Evolutionary conservation across 2,797 vertebrate genomes (phyloP).

Genomic region (Micropoecilia bifurca): DNA sequence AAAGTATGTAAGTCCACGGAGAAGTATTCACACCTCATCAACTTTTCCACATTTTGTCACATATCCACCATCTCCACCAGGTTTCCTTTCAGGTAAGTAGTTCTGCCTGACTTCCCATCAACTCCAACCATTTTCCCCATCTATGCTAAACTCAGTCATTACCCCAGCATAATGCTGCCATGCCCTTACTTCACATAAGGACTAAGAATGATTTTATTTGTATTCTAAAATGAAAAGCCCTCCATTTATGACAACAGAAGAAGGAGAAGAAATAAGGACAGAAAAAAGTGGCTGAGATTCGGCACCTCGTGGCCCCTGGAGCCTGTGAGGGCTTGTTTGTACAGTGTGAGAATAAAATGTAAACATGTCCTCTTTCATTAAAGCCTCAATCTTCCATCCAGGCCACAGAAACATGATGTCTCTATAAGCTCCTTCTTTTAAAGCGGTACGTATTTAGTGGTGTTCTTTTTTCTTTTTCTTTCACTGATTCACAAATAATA

Average conservation of each 20-base stretch:
- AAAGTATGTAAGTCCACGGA: not conserved
- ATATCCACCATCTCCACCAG: not conserved
- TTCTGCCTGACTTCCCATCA: too few relatives aligned
- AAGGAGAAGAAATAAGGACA: not conserved
- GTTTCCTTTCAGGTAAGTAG: too few relatives aligned
- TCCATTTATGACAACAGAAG: not conserved
- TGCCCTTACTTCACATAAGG: too few relatives aligned
- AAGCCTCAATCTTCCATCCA: conserved; percentile 36
- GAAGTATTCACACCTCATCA: not conserved
- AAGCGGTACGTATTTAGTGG: conserved; percentile 55
- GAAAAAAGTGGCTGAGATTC: conserved; percentile 32
- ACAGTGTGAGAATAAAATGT: conserved; percentile 70
- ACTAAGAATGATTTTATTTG: not conserved
- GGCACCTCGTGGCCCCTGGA: conserved; percentile 21
- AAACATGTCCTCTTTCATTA: conserved; percentile 78
- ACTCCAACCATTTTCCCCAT: too few relatives aligned
- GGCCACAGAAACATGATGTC: conserved; percentile 54
- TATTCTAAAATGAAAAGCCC: not conserved
- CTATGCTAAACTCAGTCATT: too few relatives aligned
- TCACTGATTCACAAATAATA: conserved; percentile 43
- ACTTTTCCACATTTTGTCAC: not conserved
- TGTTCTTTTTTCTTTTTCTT: conserved; percentile 28
- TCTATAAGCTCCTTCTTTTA: conserved; percentile 50
- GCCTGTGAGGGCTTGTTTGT: conserved; percentile 70
- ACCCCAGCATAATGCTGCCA: too few relatives aligned